phyloP scores from a whole-genome alignment of 2,113 vertebrate species.

The Equus przewalskii region DNA sequence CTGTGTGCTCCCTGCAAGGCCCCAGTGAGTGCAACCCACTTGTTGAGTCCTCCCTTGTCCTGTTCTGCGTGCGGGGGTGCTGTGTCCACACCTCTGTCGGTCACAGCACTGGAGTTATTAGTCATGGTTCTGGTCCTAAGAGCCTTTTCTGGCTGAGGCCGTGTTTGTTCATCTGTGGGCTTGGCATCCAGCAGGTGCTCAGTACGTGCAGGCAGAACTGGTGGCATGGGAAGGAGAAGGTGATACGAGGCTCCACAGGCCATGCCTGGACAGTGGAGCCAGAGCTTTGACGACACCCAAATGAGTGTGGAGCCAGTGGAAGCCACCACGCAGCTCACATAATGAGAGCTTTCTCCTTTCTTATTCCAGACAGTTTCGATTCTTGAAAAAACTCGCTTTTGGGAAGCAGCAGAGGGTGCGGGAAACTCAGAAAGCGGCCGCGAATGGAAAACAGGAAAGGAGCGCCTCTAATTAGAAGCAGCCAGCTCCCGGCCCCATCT shows the following conservation, averaged over 20 bases:
- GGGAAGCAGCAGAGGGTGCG: conserved; percentile 53
- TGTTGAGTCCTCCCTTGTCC: not conserved
- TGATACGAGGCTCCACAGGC: not conserved
- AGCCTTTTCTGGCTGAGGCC: not conserved
- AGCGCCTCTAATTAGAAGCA: not conserved
- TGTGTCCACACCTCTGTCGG: no score
- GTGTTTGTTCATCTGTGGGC: not conserved
- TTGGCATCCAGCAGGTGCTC: not conserved
- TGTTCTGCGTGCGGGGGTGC: not conserved
- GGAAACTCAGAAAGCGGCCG: conserved; percentile 29
- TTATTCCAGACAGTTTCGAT: not conserved
- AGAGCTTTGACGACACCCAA: not conserved
- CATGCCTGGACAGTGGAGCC: not conserved
- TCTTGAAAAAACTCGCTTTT: conserved; percentile 19
- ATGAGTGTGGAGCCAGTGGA: not conserved
- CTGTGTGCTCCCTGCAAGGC: not conserved
- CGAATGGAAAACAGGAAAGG: conserved; percentile 61
- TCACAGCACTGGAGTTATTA: not conserved
- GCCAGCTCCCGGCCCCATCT: not conserved
- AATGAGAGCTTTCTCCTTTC: conserved; percentile 13
- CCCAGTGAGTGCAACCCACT: not conserved
- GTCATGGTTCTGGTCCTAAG: not conserved
- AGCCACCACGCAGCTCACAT: not conserved
- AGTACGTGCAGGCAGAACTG: rapidly evolving
- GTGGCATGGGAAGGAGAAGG: not conserved